Percentiles rank a stretch among this genome's conserved stretches.
Evolutionary conservation across 2,888 invertebrate species (phyloP).

Genomic region (Drosophila multiciliata): DNA sequence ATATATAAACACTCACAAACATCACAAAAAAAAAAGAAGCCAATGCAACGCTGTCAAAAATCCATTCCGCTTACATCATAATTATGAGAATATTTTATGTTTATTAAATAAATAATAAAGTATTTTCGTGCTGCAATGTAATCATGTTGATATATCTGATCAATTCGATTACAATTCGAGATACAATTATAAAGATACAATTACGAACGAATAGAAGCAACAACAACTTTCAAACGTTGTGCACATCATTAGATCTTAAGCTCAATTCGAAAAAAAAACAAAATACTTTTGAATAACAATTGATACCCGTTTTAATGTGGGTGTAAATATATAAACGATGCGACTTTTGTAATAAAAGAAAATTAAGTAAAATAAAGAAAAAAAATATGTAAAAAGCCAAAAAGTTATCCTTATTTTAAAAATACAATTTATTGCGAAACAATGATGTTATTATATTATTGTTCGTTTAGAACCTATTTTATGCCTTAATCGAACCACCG

Average conservation of each 20-base stretch:
- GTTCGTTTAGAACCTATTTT: neutral
- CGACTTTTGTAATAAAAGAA: conserved; percentile 69
- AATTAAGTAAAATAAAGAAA: conserved; percentile 53
- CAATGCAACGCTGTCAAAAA: conserved; percentile 27
- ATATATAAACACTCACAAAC: conserved; percentile 27
- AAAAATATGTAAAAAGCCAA: conserved; percentile 51
- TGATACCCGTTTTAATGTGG: conserved; percentile 60
- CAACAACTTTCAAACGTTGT: conserved; percentile 35
- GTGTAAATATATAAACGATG: conserved; percentile 66
- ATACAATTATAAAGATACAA: conserved; percentile 31
- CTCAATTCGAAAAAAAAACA: conserved; percentile 39
- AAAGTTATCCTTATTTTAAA: neutral
- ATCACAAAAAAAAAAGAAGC: conserved; percentile 29
- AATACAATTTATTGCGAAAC: neutral
- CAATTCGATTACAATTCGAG: conserved; percentile 38
- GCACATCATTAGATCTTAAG: conserved; percentile 65
- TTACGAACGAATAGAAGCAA: conserved; percentile 30
- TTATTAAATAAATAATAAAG: conserved; percentile 81
- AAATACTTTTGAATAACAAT: conserved; percentile 49
- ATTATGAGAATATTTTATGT: conserved; percentile 75
- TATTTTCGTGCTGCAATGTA: conserved; percentile 69
- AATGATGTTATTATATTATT: neutral
- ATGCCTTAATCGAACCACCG: conserved; percentile 68
- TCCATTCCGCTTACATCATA: conserved; percentile 44
- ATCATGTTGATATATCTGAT: conserved; percentile 38